Conservation (phyloP, 2,797 vertebrate genomes). For the Loris lydekkerianus region DNA sequence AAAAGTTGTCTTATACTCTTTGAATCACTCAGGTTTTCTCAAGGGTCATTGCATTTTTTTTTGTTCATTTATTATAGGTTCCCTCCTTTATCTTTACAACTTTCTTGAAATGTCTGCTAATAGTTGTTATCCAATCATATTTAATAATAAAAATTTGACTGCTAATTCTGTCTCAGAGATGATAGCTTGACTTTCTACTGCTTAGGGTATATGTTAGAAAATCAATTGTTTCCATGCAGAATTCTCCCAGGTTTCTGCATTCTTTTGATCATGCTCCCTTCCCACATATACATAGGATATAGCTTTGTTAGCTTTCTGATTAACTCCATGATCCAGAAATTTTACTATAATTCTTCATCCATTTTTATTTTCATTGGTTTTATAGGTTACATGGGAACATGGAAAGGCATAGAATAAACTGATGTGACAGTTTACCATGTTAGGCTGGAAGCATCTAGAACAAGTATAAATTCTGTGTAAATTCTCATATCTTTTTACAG, state of each 20-base stretch:
- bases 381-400: not conserved
- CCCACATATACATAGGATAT: not conserved
- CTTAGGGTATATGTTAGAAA: not conserved
- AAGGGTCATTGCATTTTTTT: not conserved
- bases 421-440: not conserved
- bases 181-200: not conserved
- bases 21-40: not conserved
- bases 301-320: not conserved
- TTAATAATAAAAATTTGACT: conserved; percentile 49
- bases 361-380: not conserved
- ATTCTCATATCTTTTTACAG: not conserved
- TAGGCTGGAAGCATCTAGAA: not conserved
- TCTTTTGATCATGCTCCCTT: not conserved
- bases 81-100: not conserved
- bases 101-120: not conserved
- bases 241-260: not conserved
- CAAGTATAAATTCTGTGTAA: not conserved
- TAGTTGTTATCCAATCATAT: not conserved
- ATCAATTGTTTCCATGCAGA: not conserved
- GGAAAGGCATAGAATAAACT: not conserved
- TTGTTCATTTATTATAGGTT: not conserved
- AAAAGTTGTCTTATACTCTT: not conserved
- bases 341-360: conserved; percentile 2
- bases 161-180: not conserved
- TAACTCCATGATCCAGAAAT: not conserved